phyloP scores from a whole-genome alignment of 2,797 vertebrate genomes.

The Alauda arvensis region DNA sequence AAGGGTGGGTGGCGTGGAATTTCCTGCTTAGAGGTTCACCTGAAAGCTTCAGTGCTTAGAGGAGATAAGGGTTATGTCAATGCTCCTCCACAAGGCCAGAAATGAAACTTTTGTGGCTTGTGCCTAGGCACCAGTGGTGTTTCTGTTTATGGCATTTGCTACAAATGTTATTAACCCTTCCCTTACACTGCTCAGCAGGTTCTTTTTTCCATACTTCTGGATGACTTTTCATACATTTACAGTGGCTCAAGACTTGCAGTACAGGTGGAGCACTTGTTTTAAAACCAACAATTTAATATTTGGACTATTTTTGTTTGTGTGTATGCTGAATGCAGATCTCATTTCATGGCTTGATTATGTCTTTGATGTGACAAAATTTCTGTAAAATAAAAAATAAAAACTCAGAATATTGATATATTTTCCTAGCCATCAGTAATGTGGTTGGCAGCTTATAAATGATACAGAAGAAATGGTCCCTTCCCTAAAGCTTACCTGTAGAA shows the following conservation, averaged over 20 bases:
- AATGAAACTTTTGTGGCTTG: not conserved
- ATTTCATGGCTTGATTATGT: not conserved
- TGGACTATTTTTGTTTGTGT: not conserved
- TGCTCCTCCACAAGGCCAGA: not conserved
- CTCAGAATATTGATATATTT: not conserved
- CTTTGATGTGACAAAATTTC: not conserved
- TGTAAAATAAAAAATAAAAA: not conserved
- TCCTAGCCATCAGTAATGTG: not conserved
- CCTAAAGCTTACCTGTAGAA: not conserved
- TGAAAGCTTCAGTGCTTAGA: not conserved
- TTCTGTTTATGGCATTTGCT: not conserved
- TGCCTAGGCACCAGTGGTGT: not conserved
- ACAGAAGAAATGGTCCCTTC: not conserved
- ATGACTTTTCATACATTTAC: not conserved
- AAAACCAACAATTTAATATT: not conserved
- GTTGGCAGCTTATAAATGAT: not conserved
- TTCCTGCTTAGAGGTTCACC: not conserved
- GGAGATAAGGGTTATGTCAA: not conserved
- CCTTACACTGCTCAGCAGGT: not conserved
- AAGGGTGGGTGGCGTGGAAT: not conserved
- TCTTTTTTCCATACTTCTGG: not conserved
- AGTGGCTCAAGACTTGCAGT: not conserved
- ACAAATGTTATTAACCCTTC: not conserved
- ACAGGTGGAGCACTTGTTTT: not conserved
- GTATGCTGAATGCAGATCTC: not conserved